phyloP scores from a whole-genome alignment of 1,140 invertebrate genomes.

The Belonocnema kinseyi region DNA sequence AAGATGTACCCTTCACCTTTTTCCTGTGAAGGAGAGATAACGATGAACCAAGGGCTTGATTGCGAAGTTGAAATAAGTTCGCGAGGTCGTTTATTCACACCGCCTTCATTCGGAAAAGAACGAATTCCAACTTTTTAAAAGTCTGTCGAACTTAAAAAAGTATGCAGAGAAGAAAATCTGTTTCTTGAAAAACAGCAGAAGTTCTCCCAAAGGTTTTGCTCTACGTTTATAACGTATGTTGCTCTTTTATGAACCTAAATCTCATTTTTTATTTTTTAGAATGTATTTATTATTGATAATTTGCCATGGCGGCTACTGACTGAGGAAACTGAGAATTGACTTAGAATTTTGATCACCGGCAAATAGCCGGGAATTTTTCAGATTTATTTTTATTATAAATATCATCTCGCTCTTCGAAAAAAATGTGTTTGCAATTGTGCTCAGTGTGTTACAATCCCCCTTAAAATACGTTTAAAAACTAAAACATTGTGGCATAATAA shows the following conservation, averaged over 20 bases:
- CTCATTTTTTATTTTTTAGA: background rate
- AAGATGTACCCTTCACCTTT: conserved; percentile 14
- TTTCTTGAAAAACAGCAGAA: conserved; percentile 2
- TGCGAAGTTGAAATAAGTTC: conserved; percentile 28
- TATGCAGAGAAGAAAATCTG: background rate
- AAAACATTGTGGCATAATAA: too few relatives aligned
- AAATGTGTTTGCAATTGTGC: too few relatives aligned
- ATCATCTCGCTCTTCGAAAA: too few relatives aligned
- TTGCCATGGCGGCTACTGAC: too few relatives aligned
- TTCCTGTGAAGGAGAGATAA: conserved; percentile 19
- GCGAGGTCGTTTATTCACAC: conserved; percentile 9
- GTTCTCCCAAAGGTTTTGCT: background rate
- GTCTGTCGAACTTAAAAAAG: background rate
- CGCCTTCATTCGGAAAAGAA: conserved; percentile 5
- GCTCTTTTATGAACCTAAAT: background rate
- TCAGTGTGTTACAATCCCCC: too few relatives aligned
- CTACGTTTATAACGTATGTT: background rate
- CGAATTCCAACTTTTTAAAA: conserved; percentile 9
- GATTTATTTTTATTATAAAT: too few relatives aligned
- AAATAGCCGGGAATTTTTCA: too few relatives aligned
- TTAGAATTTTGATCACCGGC: too few relatives aligned
- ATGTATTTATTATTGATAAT: too few relatives aligned
- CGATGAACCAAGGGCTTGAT: conserved; percentile 23
- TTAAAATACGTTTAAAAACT: too few relatives aligned
- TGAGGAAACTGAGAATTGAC: too few relatives aligned